Evolutionary conservation across 1,140 invertebrate species (phyloP), one percentile per base, ranked within the genome.

Genomic region (Lanistes nyassanus): DNA sequence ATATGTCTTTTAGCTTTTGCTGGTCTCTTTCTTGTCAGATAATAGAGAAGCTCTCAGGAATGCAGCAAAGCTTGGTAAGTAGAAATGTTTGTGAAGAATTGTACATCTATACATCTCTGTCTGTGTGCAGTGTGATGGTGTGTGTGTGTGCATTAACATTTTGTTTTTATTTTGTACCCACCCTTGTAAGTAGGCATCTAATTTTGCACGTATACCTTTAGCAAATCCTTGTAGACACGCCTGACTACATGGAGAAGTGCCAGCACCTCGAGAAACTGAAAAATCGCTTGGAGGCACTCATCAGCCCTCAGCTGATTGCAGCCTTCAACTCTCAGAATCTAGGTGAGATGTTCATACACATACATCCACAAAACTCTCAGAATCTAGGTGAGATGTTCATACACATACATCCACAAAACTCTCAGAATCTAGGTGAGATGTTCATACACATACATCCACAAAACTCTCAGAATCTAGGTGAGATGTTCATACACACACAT

Each of bases 181-280:
- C 65, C n/a, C 47, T 51, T 72, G 23, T 5, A 37, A 0, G 4
- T 73, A 37, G 53, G 9, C n/a, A 21, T 64, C 76, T 74, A 7
- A 65, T 21, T 66, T 83, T 82, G 31, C 77, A 47, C 19, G 9
- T 47, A 47, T 6, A 47, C 19, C 42, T 47, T 9, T 16, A 90
- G 88, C 91, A 93, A 85, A 94, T 97, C 69, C 90, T 97, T 60
- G 92, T 93, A n/a, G 95, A 95, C 84, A 92, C 95, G 0, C 91
- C 93, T 0, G 96, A 97, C 85, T 96, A 95, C 86, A 93, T 93
- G 74, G 93, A 94, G 58, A 92, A 96, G 82, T 93, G 94, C 79
- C 88, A 95, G 4, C 95, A 96, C 82, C 87, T 98, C 29, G 96
- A 98, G 89, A 94, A 94, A 16, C 90, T 97, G 36, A 97, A 97